Evolutionary conservation across 2,113 vertebrate genomes (phyloP).

Genomic region (Sprattus sprattus): DNA sequence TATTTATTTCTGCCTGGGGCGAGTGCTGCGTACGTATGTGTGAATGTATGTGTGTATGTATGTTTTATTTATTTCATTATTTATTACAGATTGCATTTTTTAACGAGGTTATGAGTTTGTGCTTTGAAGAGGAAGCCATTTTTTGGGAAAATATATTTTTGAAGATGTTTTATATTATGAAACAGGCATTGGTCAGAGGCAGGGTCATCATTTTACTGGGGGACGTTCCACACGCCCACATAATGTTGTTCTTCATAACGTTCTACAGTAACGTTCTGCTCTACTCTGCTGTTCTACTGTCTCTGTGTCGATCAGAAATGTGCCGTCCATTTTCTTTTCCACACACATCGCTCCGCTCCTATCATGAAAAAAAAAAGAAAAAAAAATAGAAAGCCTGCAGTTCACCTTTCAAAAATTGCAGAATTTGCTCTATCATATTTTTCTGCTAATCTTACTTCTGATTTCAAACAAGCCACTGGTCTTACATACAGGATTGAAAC

Average conservation of each 20-base stretch:
- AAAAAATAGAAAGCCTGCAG: conserved; percentile 33
- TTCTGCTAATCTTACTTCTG: neutral
- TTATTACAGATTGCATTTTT: conserved; percentile 80
- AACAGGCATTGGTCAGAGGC: conserved; percentile 46
- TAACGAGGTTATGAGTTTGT: conserved; percentile 30
- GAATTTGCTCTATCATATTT: conserved; percentile 21
- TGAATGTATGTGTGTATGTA: neutral
- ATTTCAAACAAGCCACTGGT: conserved; percentile 25
- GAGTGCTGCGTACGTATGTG: neutral
- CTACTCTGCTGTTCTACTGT: conserved; percentile 29
- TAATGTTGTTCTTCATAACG: conserved; percentile 32
- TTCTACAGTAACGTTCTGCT: conserved; percentile 37
- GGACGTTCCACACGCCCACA: conserved; percentile 37
- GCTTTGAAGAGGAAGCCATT: conserved; percentile 34
- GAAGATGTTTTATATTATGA: conserved; percentile 40
- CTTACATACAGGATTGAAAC: conserved; percentile 28
- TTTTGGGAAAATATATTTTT: conserved; percentile 42
- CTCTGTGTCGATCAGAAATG: conserved; percentile 24
- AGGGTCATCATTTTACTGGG: conserved; percentile 34
- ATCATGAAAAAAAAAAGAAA: conserved; percentile 26
- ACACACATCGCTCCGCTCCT: neutral
- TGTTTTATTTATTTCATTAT: conserved; percentile 40
- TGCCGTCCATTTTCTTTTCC: conserved; percentile 39
- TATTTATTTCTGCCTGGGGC: conserved; percentile 22
- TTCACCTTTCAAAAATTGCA: conserved; percentile 37